A percentile compares a stretch with the other conserved stretches of the same genome.
Conservation (phyloP, 2,113 vertebrate species). For the Heterotis niloticus region DNA sequence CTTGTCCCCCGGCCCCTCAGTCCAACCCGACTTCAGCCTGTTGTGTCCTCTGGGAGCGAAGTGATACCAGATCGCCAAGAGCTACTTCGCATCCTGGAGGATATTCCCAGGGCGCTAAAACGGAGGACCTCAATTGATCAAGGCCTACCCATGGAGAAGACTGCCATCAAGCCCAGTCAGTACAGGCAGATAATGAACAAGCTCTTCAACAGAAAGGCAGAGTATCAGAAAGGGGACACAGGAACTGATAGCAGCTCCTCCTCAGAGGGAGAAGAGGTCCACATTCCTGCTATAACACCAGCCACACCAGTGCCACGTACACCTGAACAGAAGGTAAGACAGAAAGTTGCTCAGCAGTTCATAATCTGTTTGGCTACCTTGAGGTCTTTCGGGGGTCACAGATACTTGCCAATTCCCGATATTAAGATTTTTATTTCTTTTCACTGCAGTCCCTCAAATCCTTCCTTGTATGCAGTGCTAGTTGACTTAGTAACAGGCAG, state of each 20-base stretch:
- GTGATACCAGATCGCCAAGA: slow-evolving; percentile 66
- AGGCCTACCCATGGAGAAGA: slow-evolving; percentile 40
- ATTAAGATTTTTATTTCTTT: too few species aligned
- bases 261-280: slow-evolving; percentile 59
- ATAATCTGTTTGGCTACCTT: too few species aligned
- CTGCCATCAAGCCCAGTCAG: slow-evolving; percentile 67
- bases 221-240: slow-evolving; percentile 38
- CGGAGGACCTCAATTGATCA: slow-evolving; percentile 74
- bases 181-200: slow-evolving; percentile 81
- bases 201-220: slow-evolving; percentile 63
- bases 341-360: too few species aligned
- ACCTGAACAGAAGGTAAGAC: slow-evolving; percentile 54
- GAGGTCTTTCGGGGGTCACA: too few species aligned
- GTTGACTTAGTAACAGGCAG: too few species aligned
- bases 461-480: too few species aligned
- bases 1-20: slow-evolving; percentile 72
- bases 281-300: neutral
- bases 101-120: slow-evolving; percentile 82
- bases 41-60: slow-evolving; percentile 70
- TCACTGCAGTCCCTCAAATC: too few species aligned
- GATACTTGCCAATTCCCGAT: too few species aligned
- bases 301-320: neutral
- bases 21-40: slow-evolving; percentile 80
- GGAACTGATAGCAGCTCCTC: slow-evolving; percentile 56
- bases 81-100: slow-evolving; percentile 71